Base-by-base conservation (phyloP, 2,797 vertebrate genomes). In the Myotis daubentonii region DNA sequence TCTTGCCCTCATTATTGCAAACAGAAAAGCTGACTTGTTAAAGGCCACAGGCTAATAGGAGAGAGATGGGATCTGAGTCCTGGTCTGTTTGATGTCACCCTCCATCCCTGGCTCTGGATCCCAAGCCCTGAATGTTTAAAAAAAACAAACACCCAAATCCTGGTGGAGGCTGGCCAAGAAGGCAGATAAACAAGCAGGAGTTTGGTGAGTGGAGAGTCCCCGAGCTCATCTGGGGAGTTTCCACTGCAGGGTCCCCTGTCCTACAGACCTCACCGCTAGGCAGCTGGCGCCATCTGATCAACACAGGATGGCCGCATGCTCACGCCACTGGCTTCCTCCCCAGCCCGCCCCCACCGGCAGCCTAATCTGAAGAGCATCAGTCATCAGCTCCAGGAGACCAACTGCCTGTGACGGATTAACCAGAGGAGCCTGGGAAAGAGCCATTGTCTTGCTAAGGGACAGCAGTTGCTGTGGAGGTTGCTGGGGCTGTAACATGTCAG, bases 111-210 rank as follows among this genome's bases (percentile, higher is more conserved):
- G 66, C n/a, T 89, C 36, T n/a, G n/a, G 71, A 68, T 89, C 65
- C 60, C 89, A 85, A 93, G 20, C 23, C 13, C 86, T 47, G 41
- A 47, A 49, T 83, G 80, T 86, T 76, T 72, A 72, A 95, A 88
- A 72, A 72, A 94, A 88, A 94, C 88, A 95, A 92, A 95, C 87
- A 93, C 84, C n/a, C 75, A 49, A 53, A 81, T 86, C 84, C 93
- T 62, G 22, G 66, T 25, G 10, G 70, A 60, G n/a, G 55, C n/a
- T 7, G 53, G 68, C 87, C 95, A 74, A 85, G 36, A 41, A 72
- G 74, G 55, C 95, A 94, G 60, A 91, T 81, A 95, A 95, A 95
- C 89, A 95, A 74, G 74, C 79, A 79, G 60, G 53, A 81, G 28
- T 2, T 8, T n/a, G 72, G 82, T 12, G n/a, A 65, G 41, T 30